Conservation (phyloP, 2,113 vertebrate species). For the Lasiurus cinereus region DNA sequence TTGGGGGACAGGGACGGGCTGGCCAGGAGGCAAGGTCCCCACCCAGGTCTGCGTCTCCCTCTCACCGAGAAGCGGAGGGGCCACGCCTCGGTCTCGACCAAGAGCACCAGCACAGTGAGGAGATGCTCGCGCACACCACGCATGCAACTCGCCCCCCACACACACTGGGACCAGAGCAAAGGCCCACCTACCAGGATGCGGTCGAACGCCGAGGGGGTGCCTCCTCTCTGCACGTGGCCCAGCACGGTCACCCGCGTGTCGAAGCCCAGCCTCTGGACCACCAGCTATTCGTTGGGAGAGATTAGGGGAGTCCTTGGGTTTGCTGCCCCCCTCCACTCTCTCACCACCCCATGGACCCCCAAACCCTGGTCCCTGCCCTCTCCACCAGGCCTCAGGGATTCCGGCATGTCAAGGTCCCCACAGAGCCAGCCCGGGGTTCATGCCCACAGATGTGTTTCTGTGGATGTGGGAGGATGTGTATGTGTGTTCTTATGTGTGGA, state of each 20-base stretch:
- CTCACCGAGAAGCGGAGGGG: background rate
- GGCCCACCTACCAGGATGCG: slow-evolving; percentile 92
- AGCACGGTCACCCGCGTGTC: slow-evolving; percentile 96
- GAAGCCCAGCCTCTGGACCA: slow-evolving; percentile 92
- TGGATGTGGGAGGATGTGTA: background rate
- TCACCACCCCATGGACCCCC: background rate
- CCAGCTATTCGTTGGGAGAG: slow-evolving; percentile 87
- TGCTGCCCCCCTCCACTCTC: accelerated
- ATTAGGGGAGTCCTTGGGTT: background rate
- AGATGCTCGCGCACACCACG: accelerated
- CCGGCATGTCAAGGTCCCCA: background rate
- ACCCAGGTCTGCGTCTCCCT: background rate
- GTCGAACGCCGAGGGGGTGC: slow-evolving; percentile 96
- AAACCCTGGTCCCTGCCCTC: background rate
- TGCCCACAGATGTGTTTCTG: accelerated
- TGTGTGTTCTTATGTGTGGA: background rate
- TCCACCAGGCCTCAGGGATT: background rate
- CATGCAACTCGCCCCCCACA: background rate
- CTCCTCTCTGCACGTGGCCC: slow-evolving; percentile 96
- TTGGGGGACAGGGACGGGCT: accelerated
- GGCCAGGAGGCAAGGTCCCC: background rate
- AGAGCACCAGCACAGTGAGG: accelerated
- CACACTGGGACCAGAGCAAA: accelerated
- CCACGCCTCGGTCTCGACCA: accelerated
- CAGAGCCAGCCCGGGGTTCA: background rate